Evolutionary conservation across 2,113 vertebrate species (phyloP).

Genomic region (Notechis scutatus): DNA sequence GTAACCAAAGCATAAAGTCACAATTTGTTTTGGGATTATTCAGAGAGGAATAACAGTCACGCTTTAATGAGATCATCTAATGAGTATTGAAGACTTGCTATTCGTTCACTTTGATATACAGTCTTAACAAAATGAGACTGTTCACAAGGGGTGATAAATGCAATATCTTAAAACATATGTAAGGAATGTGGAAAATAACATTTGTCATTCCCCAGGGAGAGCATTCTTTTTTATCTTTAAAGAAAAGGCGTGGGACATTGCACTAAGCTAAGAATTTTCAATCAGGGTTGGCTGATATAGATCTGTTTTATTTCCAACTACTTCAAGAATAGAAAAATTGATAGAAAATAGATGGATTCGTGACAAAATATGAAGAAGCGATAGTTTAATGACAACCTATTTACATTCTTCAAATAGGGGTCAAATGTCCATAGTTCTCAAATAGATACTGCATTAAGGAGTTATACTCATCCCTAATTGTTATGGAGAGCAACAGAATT

Average conservation of each 20-base stretch:
- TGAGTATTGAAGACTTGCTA: slow-evolving; percentile 18
- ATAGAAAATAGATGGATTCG: background rate
- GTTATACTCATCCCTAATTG: background rate
- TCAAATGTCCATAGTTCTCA: background rate
- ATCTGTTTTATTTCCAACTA: background rate
- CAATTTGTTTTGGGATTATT: slow-evolving; percentile 30
- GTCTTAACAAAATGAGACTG: background rate
- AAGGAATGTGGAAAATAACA: background rate
- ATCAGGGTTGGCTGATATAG: background rate
- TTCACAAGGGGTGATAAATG: background rate
- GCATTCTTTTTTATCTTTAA: background rate
- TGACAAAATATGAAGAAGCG: background rate
- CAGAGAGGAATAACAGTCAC: slow-evolving; percentile 19
- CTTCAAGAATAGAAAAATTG: background rate
- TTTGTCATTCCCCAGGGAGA: background rate
- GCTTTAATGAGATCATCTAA: slow-evolving; percentile 11
- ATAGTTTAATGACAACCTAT: background rate
- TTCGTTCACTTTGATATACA: background rate
- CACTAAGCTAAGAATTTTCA: background rate
- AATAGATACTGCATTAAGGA: background rate
- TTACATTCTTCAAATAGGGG: background rate
- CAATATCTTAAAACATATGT: background rate
- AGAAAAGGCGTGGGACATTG: background rate
- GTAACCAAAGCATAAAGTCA: slow-evolving; percentile 15
- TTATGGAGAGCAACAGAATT: background rate